phyloP scores from a whole-genome alignment of 2,113 vertebrate species.

The Pachycephala philippinensis region DNA sequence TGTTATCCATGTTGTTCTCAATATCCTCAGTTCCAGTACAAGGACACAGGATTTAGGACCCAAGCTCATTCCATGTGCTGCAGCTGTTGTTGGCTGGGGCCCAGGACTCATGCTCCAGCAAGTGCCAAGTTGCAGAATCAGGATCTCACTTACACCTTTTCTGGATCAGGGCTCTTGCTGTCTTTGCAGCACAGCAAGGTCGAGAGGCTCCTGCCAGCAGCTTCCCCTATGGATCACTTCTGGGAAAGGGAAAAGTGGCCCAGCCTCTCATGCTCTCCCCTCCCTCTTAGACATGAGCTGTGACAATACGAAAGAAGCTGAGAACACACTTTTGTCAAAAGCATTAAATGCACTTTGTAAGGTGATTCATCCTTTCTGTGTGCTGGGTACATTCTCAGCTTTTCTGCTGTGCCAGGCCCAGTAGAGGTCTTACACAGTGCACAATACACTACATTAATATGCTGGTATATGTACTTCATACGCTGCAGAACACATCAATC shows the following conservation, averaged over 20 bases:
- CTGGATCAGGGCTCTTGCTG: neutral
- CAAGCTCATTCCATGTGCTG: neutral
- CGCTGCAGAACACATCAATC: neutral
- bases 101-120: neutral
- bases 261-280: neutral
- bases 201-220: neutral
- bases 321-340: neutral
- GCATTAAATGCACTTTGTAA: neutral
- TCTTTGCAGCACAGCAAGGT: neutral
- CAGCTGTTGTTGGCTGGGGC: neutral
- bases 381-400: neutral
- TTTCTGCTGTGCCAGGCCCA: neutral
- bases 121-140: neutral
- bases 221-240: neutral
- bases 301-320: neutral
- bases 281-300: neutral
- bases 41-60: neutral
- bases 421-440: neutral
- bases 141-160: neutral
- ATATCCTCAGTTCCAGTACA: neutral
- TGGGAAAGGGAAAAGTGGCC: neutral
- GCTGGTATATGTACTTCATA: neutral
- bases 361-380: neutral
- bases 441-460: neutral
- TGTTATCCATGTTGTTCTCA: neutral